phyloP scores from a whole-genome alignment of 2,888 invertebrate genomes.

The Apantesis nais region DNA sequence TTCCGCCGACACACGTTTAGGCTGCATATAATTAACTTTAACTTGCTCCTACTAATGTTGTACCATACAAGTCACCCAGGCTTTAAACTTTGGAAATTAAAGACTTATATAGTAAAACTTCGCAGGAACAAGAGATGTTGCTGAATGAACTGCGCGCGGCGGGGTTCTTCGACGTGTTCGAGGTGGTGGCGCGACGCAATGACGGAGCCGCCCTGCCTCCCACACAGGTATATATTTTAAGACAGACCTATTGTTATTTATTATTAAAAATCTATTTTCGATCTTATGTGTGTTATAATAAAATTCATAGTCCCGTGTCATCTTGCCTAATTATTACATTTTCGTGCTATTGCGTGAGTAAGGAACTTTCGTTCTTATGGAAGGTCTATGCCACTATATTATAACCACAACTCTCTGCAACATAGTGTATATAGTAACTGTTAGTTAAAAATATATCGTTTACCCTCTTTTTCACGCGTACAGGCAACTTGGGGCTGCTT shows the following conservation, averaged over 20 bases:
- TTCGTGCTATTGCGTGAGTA: no score
- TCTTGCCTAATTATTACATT: background rate
- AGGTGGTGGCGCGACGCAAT: conserved; percentile 86
- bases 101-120: background rate
- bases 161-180: conserved; percentile 97
- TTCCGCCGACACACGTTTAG: background rate
- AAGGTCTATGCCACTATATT: background rate
- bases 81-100: no score
- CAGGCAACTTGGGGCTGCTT: conserved; percentile 93
- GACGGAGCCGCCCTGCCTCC: conserved; percentile 52
- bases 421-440: background rate
- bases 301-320: background rate
- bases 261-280: no score
- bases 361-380: no score
- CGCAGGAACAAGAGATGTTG: conserved; percentile 93
- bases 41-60: no score
- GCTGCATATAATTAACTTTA: no score
- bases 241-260: background rate
- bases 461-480: background rate
- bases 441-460: no score
- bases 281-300: background rate
- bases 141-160: conserved; percentile 94
- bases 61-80: no score
- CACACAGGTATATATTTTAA: conserved; percentile 45
- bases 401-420: background rate